A percentile compares a stretch with the other conserved stretches of the same genome.
Evolutionary conservation across 2,113 vertebrate genomes (phyloP).

Genomic region (Cepphus grylle): DNA sequence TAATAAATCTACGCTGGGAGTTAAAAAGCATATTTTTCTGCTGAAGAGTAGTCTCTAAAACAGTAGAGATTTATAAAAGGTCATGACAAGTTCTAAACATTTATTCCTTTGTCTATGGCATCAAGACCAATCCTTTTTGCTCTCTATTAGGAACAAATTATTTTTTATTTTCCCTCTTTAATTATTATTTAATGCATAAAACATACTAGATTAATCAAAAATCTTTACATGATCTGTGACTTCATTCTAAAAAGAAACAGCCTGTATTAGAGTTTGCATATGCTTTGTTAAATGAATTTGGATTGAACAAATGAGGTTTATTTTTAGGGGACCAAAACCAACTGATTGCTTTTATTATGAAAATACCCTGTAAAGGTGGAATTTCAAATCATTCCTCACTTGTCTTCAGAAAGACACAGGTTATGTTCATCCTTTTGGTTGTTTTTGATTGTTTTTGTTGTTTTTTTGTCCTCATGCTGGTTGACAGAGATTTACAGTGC

Average conservation of each 20-base stretch:
- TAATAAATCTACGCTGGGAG: slow-evolving; percentile 24
- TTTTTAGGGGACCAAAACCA: not conserved
- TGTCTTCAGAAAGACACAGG: not conserved
- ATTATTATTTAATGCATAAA: not conserved
- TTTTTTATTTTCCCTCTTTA: fast-evolving
- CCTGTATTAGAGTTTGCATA: not conserved
- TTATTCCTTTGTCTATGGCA: not conserved
- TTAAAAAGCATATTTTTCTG: slow-evolving; percentile 28
- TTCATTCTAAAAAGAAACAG: not conserved
- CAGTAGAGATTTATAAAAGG: not conserved
- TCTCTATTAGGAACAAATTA: not conserved
- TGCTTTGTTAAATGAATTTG: not conserved
- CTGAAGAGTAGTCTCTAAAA: not conserved
- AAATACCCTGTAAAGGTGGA: not conserved
- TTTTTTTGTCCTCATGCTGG: fast-evolving
- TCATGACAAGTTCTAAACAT: not conserved
- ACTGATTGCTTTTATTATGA: not conserved
- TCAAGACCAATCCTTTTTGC: not conserved
- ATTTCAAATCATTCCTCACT: not conserved
- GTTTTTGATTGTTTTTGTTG: fast-evolving
- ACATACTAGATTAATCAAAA: not conserved
- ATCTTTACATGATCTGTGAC: not conserved
- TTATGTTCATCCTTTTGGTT: not conserved
- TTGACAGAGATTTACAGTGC: not conserved
- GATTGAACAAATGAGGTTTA: not conserved